Base-by-base conservation (phyloP, 2,797 vertebrate species). In the Microctenopoma lineatum region DNA sequence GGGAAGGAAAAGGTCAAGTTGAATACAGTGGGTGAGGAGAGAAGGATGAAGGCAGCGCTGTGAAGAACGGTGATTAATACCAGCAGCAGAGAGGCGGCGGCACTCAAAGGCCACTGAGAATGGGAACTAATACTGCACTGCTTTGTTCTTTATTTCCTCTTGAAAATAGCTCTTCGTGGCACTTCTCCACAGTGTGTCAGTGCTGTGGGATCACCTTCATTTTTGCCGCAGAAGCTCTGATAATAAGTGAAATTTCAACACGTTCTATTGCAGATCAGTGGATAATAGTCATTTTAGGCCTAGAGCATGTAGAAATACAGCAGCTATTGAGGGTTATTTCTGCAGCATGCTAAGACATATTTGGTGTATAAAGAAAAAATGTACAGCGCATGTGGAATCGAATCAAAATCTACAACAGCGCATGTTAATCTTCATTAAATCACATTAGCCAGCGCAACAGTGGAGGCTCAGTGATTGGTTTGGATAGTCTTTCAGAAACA, bases 1-100 rank as follows among this genome's bases (percentile, higher is more conserved):
- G 74, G 79, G 83, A 84, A 87, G 85, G 73, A 84, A 84, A 89
- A 90, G 90, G 89, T 91, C 88, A 90, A 85, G 83, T 76, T 87
- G 87, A 89, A 89, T 80, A 75, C 84, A 78, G 83, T 70, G 83
- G 64, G 59, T 66, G 75, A 81, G 66, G 63, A 81, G 68, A 65
- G 65, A 86, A 75, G 61, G 84, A 80, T 64, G 80, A 80, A 82
- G 77, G 60, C 73, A 57, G 65, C 46, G 72, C 72, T 59, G 78
- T 70, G 67, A 34, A 79, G 74, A 75, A 68, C 55, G 15, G 78
- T 80, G 88, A 86, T 89, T 87, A 86, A 83, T 82, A 75, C 74
- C 73, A 72, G 80, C 82, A 75, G 83, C 51, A 48, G 80, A 73
- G 63, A 83, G 68, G 63, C 51, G 9, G 72, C 46, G 7, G 65